Evolutionary conservation across 2,113 vertebrate genomes (phyloP).

Genomic region (Azemiops feae): DNA sequence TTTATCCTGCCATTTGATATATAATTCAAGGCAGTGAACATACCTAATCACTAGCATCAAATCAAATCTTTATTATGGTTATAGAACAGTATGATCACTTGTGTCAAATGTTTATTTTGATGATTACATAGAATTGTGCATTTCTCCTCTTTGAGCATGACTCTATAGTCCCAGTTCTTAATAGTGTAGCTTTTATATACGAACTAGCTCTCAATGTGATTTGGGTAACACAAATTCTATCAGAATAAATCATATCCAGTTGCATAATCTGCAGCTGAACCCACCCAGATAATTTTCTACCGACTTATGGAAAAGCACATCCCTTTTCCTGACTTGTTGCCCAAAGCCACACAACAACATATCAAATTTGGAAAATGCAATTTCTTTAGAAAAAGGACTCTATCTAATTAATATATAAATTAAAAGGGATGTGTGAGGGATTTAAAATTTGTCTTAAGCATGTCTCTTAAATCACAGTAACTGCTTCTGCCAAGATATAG

Average conservation of each 20-base stretch:
- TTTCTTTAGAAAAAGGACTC: neutral
- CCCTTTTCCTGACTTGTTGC: neutral
- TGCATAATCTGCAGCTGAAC: neutral
- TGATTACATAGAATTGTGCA: neutral
- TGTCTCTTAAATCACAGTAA: neutral
- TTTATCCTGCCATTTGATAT: neutral
- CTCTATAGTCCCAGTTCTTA: neutral
- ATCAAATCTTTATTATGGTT: neutral
- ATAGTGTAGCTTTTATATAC: neutral
- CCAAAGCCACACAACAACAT: neutral
- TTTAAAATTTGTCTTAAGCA: neutral
- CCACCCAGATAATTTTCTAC: neutral
- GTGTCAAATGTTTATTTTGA: neutral
- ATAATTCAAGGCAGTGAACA: neutral
- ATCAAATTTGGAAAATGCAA: neutral
- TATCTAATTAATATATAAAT: neutral
- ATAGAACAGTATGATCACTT: neutral
- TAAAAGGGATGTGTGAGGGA: neutral
- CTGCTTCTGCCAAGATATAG: neutral
- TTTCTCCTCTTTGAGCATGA: neutral
- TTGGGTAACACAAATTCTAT: neutral
- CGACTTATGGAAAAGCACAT: neutral
- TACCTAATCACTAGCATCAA: neutral
- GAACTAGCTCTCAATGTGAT: neutral
- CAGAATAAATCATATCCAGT: neutral